Percentiles rank a stretch among this genome's conserved stretches.
phyloP scores from a whole-genome alignment of 2,113 vertebrate genomes.

The Sialia sialis region DNA sequence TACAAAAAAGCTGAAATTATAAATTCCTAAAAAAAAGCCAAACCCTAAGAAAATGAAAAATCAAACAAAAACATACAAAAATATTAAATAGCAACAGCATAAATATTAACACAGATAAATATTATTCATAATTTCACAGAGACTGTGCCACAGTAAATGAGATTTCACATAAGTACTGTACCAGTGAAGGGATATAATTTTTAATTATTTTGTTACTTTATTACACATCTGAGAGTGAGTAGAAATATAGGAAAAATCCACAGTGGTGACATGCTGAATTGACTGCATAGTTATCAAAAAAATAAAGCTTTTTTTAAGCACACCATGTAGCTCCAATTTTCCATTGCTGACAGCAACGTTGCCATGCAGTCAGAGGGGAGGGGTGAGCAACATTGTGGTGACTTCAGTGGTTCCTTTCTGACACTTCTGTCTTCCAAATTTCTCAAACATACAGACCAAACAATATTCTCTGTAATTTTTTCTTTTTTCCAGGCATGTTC shows the following conservation, averaged over 20 bases:
- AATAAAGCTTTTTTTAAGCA: background rate
- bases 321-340: background rate
- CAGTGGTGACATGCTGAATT: background rate
- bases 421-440: background rate
- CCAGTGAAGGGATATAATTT: background rate
- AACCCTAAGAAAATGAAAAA: background rate
- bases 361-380: background rate
- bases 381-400: background rate
- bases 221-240: background rate
- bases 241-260: background rate
- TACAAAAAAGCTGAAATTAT: background rate
- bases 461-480: background rate
- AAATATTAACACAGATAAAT: background rate
- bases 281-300: background rate
- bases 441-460: background rate
- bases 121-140: background rate
- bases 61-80: background rate
- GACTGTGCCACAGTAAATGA: fast-evolving
- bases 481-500: background rate
- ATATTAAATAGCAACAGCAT: background rate
- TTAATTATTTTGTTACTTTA: background rate
- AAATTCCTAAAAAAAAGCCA: background rate
- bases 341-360: fast-evolving
- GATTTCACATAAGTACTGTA: background rate
- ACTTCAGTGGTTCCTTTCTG: background rate